These are phyloP conservation scores for Hofmannophila pseudospretella DNA, from an alignment of 2,888 invertebrate species.

Conservation along the genomic window DNA sequence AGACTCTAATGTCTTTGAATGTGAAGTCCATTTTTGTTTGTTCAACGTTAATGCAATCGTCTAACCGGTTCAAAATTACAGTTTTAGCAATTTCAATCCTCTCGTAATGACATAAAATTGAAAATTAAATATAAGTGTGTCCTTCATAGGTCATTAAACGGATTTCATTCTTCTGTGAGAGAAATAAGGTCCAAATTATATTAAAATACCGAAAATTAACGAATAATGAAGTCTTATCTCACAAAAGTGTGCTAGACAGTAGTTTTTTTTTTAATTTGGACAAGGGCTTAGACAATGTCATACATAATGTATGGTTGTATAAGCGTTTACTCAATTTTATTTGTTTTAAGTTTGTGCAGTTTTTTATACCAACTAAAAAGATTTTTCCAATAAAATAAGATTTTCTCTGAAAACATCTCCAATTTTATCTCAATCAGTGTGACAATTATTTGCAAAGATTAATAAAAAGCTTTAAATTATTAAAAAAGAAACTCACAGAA, in stretches of 20 bases:
- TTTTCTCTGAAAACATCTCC: too few species aligned
- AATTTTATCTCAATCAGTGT: too few species aligned
- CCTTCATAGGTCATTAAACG: neutral
- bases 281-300: slow-evolving; percentile 14
- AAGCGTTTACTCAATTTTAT: too few species aligned
- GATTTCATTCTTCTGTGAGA: slow-evolving; percentile 6
- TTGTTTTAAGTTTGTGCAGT: neutral
- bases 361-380: neutral
- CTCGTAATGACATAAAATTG: slow-evolving; percentile 32
- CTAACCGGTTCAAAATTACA: slow-evolving; percentile 28
- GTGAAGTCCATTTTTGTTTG: slow-evolving; percentile 37
- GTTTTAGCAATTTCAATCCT: slow-evolving; percentile 45
- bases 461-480: too few species aligned
- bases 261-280: slow-evolving; percentile 8
- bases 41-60: slow-evolving; percentile 23
- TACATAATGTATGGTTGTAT: slow-evolving; percentile 8
- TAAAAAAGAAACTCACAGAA: too few species aligned
- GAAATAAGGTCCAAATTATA: slow-evolving; percentile 1
- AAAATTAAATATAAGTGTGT: slow-evolving; percentile 20
- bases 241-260: slow-evolving; percentile 12
- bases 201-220: slow-evolving; percentile 5
- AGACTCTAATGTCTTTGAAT: slow-evolving; percentile 27
- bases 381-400: too few species aligned
- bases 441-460: too few species aligned
- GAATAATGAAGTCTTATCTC: slow-evolving; percentile 8